Evolutionary conservation across 2,797 vertebrate genomes (phyloP).

Genomic region (Cygnus olor): DNA sequence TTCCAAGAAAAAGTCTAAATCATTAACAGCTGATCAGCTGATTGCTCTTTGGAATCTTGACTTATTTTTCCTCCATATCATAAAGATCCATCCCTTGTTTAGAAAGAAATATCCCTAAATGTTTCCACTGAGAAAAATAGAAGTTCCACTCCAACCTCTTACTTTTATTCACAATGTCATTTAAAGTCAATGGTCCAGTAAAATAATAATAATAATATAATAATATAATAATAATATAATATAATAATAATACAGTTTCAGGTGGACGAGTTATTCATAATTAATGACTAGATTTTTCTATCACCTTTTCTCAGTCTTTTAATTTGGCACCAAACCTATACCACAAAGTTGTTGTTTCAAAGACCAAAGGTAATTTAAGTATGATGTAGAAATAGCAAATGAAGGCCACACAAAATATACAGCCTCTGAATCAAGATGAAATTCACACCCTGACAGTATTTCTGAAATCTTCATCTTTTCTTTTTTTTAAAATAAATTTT

Average conservation of each 20-base stretch:
- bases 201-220: background rate
- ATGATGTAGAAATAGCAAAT: background rate
- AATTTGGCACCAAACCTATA: background rate
- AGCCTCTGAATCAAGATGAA: background rate
- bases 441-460: background rate
- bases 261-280: slow-evolving; percentile 19
- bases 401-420: background rate
- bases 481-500: background rate
- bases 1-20: background rate
- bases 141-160: background rate
- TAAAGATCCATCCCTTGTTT: slow-evolving; percentile 18
- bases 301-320: slow-evolving; percentile 22
- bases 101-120: slow-evolving; percentile 9
- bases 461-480: background rate
- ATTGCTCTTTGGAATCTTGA: slow-evolving; percentile 10
- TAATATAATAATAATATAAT: no score
- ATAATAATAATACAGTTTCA: background rate
- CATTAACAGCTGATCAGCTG: background rate
- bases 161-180: slow-evolving; percentile 24
- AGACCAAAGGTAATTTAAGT: slow-evolving; percentile 25
- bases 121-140: slow-evolving; percentile 50
- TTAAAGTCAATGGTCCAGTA: background rate
- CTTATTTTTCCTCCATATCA: background rate
- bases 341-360: background rate
- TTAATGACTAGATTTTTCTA: slow-evolving; percentile 48